These are phyloP conservation scores for Scrobipalpa costella DNA, from an alignment of 2,888 invertebrate genomes.

Conservation along the genomic window DNA sequence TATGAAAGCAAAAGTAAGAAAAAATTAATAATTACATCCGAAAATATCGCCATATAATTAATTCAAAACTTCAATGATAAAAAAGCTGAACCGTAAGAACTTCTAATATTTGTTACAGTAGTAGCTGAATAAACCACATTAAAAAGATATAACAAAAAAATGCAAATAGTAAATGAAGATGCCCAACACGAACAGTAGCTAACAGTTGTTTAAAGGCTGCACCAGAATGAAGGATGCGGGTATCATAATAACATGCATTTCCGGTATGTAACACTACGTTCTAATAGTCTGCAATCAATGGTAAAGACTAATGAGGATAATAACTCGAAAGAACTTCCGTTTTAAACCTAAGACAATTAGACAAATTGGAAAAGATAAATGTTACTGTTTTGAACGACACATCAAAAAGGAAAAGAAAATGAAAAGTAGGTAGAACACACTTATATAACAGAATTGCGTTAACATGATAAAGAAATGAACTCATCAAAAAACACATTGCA, in stretches of 20 bases:
- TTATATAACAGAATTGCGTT: neutral
- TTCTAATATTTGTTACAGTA: too few species aligned
- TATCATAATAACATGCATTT: neutral
- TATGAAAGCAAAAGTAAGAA: too few species aligned
- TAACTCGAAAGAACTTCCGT: neutral
- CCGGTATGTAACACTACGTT: neutral
- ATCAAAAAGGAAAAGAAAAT: neutral
- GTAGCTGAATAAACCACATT: too few species aligned
- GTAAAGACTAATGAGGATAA: neutral
- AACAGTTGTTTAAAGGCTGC: neutral
- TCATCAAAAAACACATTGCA: neutral
- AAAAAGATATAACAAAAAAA: neutral
- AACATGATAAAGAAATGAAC: neutral
- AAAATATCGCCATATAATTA: too few species aligned
- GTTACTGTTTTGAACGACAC: too few species aligned
- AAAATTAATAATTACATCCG: too few species aligned
- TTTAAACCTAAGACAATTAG: neutral
- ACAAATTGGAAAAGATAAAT: neutral
- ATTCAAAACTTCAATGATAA: too few species aligned
- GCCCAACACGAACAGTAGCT: conserved; percentile 18
- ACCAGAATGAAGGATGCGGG: neutral
- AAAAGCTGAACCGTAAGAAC: too few species aligned
- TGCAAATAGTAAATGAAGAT: neutral
- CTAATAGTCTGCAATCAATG: neutral
- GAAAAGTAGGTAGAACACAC: neutral